Evolutionary conservation across 2,113 vertebrate species (phyloP), one percentile per base, ranked within the genome.

Genomic region (Odontesthes bonariensis): DNA sequence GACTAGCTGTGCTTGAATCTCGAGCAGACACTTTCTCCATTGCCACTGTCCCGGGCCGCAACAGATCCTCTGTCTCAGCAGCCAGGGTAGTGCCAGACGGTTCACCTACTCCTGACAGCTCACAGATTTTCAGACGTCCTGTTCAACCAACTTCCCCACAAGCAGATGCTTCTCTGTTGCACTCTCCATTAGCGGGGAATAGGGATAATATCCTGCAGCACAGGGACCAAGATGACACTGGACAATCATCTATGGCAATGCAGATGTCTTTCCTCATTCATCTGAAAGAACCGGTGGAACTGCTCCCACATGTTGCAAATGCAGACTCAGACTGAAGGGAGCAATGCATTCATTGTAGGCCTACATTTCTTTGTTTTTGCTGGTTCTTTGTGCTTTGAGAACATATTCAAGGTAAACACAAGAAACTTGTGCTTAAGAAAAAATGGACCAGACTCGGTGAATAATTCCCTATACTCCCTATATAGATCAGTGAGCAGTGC

Each of bases 261-360:
- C 88, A 84, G 58, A 73, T 88, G 57, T 82, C 88, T 2, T 88
- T 91, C 19, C 23, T 90, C 19, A 77, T 91, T 66, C 85, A 91
- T 69, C 83, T 92, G 16, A 86, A 71, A 47, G 86, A 90, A 19
- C 89, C 90, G 3, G 73, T 92, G 55, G 90, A 85, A 57, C 58
- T 65, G 33, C 87, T 85, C 20, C 90, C 89, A 69, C 32, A 92
- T 82, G 85, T 74, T 79, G 85, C 83, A 16, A 58, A 86, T 73
- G 27, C 58, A 60, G 76, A 86, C 40, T 81, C 79, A 31, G 81
- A 86, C 32, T 92, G 64, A 92, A 73, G 52, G 33, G 53, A 56
- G 33, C 6, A 33, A 65, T 53, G 12, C 1, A 35, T 60, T 76
- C 0, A 58, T 35, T 49, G 60, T 71, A n/a, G 32, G 56, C 8